phyloP scores from a whole-genome alignment of 2,797 vertebrate genomes.

The Enteromius trimaculatus region DNA sequence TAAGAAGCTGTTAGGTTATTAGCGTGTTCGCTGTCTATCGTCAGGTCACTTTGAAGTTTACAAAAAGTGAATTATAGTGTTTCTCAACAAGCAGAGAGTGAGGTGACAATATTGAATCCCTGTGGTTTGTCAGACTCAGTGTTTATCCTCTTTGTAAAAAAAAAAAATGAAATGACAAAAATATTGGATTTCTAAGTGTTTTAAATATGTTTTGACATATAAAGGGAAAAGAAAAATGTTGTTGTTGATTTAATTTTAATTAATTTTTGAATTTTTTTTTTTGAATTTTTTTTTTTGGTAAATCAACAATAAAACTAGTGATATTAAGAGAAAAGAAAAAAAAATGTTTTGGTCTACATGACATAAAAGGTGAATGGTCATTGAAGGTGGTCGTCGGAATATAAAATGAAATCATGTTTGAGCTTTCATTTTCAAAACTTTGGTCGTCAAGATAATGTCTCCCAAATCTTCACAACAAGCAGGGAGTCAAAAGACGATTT shows the following conservation, averaged over 20 bases:
- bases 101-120: constrained; percentile 29
- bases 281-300: no score
- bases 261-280: no score
- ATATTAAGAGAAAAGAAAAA: neutral
- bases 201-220: constrained; percentile 58
- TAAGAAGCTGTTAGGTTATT: constrained; percentile 48
- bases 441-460: no score
- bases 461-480: neutral
- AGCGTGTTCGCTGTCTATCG: constrained; percentile 55
- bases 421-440: neutral
- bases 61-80: constrained; percentile 52
- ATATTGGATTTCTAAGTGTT: constrained; percentile 56
- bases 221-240: constrained; percentile 49
- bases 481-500: neutral
- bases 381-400: neutral
- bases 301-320: constrained; percentile 12
- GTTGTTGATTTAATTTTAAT: neutral
- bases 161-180: constrained; percentile 10
- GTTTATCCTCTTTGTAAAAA: constrained; percentile 56
- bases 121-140: constrained; percentile 52
- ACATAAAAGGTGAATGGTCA: neutral
- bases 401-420: neutral
- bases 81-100: constrained; percentile 57
- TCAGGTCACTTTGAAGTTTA: constrained; percentile 59
- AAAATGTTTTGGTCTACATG: neutral